Conservation (phyloP, 2,797 vertebrate species). For the Orestias chungarensis region DNA sequence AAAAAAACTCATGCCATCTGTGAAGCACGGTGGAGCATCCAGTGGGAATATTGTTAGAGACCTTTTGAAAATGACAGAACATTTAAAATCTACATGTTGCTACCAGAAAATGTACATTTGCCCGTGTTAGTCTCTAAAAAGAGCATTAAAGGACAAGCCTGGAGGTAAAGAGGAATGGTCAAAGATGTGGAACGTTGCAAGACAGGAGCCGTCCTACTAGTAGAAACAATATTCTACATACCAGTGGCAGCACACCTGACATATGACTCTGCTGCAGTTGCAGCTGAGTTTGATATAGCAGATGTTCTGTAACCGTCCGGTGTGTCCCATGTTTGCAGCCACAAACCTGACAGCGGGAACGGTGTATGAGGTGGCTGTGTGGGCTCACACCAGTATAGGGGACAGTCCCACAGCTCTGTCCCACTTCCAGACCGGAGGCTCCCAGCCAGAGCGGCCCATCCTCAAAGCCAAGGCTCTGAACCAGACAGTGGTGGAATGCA, state of each 20-base stretch:
- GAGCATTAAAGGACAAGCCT: too few species aligned
- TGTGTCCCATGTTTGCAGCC: slow-evolving; percentile 70
- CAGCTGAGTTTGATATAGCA: neutral
- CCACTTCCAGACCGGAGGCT: slow-evolving; percentile 84
- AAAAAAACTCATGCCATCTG: neutral
- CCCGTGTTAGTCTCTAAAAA: too few species aligned
- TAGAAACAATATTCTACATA: too few species aligned
- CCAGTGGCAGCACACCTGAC: too few species aligned
- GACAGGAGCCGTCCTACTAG: neutral
- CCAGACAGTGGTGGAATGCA: slow-evolving; percentile 93
- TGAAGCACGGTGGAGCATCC: neutral
- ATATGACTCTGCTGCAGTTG: neutral
- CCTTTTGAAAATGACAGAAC: too few species aligned
- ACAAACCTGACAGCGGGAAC: slow-evolving; percentile 91
- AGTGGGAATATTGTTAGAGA: too few species aligned
- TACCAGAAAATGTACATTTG: too few species aligned
- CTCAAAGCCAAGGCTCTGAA: slow-evolving; percentile 93
- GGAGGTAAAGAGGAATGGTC: too few species aligned
- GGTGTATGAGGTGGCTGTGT: slow-evolving; percentile 91
- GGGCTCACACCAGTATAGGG: slow-evolving; percentile 90
- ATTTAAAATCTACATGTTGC: too few species aligned
- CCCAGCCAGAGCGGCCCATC: slow-evolving; percentile 80
- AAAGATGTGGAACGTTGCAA: neutral
- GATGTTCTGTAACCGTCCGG: neutral
- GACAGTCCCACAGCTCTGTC: slow-evolving; percentile 91